Base-by-base conservation (phyloP, 1,140 invertebrate species). In the Cotesia typhae region DNA sequence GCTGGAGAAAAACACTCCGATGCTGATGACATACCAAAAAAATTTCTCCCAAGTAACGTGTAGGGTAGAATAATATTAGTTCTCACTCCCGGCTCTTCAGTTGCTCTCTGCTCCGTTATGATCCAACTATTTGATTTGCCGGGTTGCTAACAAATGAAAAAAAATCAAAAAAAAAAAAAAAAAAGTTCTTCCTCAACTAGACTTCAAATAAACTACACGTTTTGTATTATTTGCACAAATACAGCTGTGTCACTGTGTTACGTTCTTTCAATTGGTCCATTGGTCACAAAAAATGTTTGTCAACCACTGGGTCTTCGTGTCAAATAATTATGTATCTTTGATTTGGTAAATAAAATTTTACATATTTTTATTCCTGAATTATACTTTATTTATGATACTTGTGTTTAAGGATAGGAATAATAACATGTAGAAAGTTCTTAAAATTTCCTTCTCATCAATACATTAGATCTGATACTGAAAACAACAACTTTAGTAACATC, bases 241-340 rank as follows among this genome's bases (percentile, higher is more conserved):
- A 14, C 17, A 55, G 12, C 53, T 69, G 55, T 51, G 37, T 59
- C 10, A 67, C 37, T 67, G 38, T 41, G 38, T 17, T 36, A 7
- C 51, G 1, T 17, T 61, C 71, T 35, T 61, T 67, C 41, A 66
- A 41, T 71, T 38, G 57, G 47, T 64, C 14, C 38, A 17, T 67
- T 10, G 41, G 2, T 41, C 65, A n/a, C 61, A 53, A 64, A 71
- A 55, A 51, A 47, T 70, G 9, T 69, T 69, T 60, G 67, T 68
- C 66, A 57, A 36, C n/a, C 53, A n/a, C 10, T 3, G 55, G 52
- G 7, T 10, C 10, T 67, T 35, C 28, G 10, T 53, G 41, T 53
- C 28, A 28, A 12, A 53, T 28, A 53, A 17, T 55, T 7, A n/a
- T 61, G 41, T 51, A 9, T 37, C 14, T 37, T n/a, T 37, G 9